These are phyloP conservation scores for Brachionus sp. DNA, from an alignment of 1,140 invertebrate genomes.

Conservation along the genomic window DNA sequence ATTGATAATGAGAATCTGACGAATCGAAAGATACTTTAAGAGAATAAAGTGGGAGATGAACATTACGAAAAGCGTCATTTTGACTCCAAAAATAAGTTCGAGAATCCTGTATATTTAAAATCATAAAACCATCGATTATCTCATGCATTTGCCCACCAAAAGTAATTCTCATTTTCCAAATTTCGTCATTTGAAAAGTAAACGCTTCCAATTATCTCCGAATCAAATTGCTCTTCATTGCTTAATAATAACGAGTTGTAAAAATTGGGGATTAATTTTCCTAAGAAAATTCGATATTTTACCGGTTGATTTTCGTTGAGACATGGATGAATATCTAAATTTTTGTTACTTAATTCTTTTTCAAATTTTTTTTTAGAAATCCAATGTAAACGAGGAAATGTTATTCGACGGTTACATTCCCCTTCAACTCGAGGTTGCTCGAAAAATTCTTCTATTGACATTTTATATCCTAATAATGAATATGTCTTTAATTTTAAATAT, in stretches of 20 bases:
- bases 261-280: slow-evolving; percentile 23
- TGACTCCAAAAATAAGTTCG: not conserved
- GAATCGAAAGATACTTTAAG: not conserved
- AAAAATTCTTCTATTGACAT: not conserved
- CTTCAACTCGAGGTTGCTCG: slow-evolving; percentile 7
- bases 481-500: not conserved
- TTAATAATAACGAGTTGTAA: not conserved
- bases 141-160: not conserved
- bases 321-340: slow-evolving; percentile 25
- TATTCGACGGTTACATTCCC: not conserved
- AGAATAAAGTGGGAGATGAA: not conserved
- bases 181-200: not conserved
- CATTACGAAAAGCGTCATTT: not conserved
- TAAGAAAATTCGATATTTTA: not conserved
- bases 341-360: not conserved
- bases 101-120: not conserved
- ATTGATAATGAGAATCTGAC: not conserved
- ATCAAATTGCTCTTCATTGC: not conserved
- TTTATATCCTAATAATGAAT: not conserved
- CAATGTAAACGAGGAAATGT: not conserved
- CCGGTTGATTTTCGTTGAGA: not conserved
- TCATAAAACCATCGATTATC: not conserved
- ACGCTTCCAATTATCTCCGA: slow-evolving; percentile 11
- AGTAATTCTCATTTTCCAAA: slow-evolving; percentile 19
- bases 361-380: not conserved